phyloP scores from a whole-genome alignment of 92 coral and sea anemone genomes.

The Paramuricea clavata region DNA sequence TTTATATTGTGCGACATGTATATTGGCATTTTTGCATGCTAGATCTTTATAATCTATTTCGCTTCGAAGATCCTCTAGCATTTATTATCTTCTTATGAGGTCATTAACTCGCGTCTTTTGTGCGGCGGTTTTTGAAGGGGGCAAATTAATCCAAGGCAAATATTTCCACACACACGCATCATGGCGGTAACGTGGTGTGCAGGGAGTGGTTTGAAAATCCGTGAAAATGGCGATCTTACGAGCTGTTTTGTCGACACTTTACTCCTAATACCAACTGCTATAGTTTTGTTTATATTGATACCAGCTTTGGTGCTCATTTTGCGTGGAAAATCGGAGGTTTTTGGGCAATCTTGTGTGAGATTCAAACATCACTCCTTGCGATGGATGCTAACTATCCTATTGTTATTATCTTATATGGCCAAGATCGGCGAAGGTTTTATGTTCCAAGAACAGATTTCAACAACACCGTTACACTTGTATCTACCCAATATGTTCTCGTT shows the following conservation, averaged over 20 bases:
- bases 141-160: not conserved
- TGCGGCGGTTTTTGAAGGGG: not conserved
- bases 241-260: constrained; percentile 45
- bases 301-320: constrained; percentile 28
- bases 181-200: constrained; percentile 44
- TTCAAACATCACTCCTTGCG: constrained; percentile 28
- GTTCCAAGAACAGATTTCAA: constrained; percentile 26
- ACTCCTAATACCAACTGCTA: constrained; percentile 31
- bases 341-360: constrained; percentile 28
- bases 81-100: not conserved
- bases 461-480: constrained; percentile 30
- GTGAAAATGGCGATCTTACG: constrained; percentile 39
- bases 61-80: too few species aligned
- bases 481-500: constrained; percentile 36
- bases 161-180: not conserved
- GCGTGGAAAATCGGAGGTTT: constrained; percentile 13
- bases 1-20: too few species aligned
- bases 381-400: constrained; percentile 28
- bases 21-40: too few species aligned
- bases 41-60: too few species aligned
- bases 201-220: not conserved
- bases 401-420: constrained; percentile 4
- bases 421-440: constrained; percentile 47
- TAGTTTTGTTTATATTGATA: not conserved
- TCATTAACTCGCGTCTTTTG: not conserved